Evolutionary conservation across 2,113 vertebrate species (phyloP).

Genomic region (Lasiurus borealis): DNA sequence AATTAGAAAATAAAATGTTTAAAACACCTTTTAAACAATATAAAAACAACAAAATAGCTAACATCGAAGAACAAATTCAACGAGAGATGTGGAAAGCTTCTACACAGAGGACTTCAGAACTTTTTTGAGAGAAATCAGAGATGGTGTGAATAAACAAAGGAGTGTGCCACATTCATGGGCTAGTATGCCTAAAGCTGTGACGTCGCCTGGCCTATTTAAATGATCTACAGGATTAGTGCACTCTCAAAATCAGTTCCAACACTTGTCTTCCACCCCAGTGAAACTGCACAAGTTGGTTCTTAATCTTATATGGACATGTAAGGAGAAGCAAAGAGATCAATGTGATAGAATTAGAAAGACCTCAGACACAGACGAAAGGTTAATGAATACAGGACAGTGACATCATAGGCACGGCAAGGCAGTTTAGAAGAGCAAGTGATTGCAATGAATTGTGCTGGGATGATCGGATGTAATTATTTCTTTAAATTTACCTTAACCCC

Average conservation of each 20-base stretch:
- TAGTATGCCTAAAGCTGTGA: not conserved
- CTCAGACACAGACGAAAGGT: not conserved
- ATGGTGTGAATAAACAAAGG: conserved; percentile 11
- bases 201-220: not conserved
- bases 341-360: not conserved
- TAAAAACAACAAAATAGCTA: not conserved
- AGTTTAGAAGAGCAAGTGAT: not conserved
- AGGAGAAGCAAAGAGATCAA: not conserved
- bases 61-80: conserved; percentile 17
- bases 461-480: not conserved
- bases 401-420: not conserved
- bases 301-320: not conserved
- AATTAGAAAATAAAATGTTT: not conserved
- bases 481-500: not conserved
- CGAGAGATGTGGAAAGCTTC: not conserved
- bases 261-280: not conserved
- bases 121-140: conserved; percentile 43
- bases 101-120: conserved; percentile 9
- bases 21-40: conserved; percentile 4
- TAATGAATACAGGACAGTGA: not conserved
- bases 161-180: not conserved
- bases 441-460: not conserved
- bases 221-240: not conserved
- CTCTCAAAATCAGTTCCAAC: not conserved
- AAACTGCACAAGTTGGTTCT: not conserved